Conservation (phyloP, 2,113 vertebrate genomes). For the Muscicapa adusta region DNA sequence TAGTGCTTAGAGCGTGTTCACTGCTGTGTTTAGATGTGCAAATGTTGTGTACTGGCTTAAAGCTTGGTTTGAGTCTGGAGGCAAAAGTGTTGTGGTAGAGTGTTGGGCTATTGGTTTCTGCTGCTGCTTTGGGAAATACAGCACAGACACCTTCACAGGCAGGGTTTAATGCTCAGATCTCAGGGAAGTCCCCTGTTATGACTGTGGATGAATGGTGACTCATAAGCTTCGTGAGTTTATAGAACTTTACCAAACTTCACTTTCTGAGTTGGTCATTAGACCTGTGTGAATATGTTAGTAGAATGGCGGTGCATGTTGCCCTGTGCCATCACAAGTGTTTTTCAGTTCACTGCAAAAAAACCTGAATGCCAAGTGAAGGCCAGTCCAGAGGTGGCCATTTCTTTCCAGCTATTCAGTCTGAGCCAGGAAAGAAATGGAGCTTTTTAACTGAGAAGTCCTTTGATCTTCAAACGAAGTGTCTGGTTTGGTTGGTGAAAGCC, state of each 20-base stretch:
- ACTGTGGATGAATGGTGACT: background rate
- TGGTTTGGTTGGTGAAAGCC: conserved; percentile 1
- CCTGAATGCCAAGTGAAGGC: background rate
- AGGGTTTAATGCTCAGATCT: background rate
- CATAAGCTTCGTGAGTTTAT: background rate
- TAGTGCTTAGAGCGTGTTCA: background rate
- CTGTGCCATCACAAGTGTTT: background rate
- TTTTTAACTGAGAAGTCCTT: background rate
- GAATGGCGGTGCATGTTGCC: background rate
- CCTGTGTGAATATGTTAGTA: background rate
- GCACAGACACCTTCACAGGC: background rate
- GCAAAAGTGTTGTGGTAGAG: background rate
- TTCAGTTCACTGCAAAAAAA: background rate
- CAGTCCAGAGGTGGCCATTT: background rate
- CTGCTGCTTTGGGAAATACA: background rate
- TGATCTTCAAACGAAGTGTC: background rate
- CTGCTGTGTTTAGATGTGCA: background rate
- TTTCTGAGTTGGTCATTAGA: background rate
- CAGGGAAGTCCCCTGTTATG: background rate
- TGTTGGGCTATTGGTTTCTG: background rate
- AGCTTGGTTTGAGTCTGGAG: background rate
- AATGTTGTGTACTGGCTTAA: background rate
- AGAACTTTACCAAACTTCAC: background rate
- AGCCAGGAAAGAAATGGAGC: background rate
- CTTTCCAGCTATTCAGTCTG: background rate